A percentile compares a stretch with the other conserved stretches of the same genome.
phyloP scores from a whole-genome alignment of 2,888 invertebrate genomes.

The Drosophila barbarae region DNA sequence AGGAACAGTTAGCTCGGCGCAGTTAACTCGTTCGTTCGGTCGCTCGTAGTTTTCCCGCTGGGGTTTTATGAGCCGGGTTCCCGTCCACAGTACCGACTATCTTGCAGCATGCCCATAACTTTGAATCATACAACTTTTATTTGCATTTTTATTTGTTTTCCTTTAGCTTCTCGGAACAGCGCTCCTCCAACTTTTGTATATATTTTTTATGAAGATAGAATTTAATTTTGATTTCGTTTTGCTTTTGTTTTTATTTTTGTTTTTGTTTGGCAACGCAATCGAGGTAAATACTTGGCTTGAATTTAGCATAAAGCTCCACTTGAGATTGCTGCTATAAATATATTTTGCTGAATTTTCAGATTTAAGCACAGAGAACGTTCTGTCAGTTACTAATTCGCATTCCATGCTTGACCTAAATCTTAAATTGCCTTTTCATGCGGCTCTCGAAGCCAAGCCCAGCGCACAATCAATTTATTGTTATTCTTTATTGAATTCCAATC shows the following conservation, averaged over 20 bases:
- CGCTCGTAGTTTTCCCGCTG: conserved; percentile 14
- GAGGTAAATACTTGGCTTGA: conserved; percentile 22
- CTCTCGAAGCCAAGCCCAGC: conserved; percentile 19
- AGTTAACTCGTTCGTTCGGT: conserved; percentile 42
- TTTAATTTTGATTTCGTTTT: conserved; percentile 45
- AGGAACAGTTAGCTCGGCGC: conserved; percentile 49
- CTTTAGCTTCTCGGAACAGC: conserved; percentile 39
- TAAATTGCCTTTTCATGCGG: conserved; percentile 28
- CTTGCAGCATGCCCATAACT: conserved; percentile 55
- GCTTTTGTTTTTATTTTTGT: not conserved
- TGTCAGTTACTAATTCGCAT: conserved; percentile 32
- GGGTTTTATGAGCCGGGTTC: conserved; percentile 56
- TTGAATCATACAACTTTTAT: conserved; percentile 58
- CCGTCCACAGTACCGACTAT: conserved; percentile 32
- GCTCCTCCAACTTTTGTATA: conserved; percentile 25
- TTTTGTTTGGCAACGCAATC: conserved; percentile 25
- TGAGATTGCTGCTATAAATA: conserved; percentile 12
- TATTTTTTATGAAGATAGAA: conserved; percentile 29
- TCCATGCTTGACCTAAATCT: conserved; percentile 33
- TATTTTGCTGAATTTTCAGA: conserved; percentile 6
- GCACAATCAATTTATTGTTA: conserved; percentile 23
- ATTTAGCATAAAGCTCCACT: conserved; percentile 31
- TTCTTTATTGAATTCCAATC: conserved; percentile 17
- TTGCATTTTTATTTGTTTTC: conserved; percentile 63
- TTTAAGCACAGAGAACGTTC: conserved; percentile 6